Evolutionary conservation across 2,888 invertebrate species (phyloP).

Genomic region (Tenodera sinensis): DNA sequence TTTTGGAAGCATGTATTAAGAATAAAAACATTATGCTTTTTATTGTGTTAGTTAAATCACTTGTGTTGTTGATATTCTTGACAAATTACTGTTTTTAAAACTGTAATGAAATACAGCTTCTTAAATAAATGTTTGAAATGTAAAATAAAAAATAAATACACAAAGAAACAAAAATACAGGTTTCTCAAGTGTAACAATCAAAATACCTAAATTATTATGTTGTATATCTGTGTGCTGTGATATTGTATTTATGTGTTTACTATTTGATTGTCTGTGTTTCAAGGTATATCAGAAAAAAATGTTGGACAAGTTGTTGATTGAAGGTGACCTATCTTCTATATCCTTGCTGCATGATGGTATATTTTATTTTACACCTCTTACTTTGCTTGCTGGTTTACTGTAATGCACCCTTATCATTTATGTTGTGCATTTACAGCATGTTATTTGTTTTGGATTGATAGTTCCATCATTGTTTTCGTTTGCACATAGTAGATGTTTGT

Average conservation of each 20-base stretch:
- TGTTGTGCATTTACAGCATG: not conserved
- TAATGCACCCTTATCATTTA: not conserved
- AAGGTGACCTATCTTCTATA: constrained; percentile 16
- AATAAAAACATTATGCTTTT: not conserved
- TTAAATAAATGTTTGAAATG: too few species aligned
- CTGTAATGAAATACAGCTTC: too few species aligned
- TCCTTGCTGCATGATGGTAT: constrained; percentile 5
- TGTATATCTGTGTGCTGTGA: not conserved
- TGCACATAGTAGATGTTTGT: constrained; percentile 5
- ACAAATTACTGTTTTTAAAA: not conserved
- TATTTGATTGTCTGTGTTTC: not conserved
- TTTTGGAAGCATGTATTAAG: not conserved
- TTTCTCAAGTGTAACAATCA: not conserved
- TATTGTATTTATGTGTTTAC: not conserved
- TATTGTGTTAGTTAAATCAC: not conserved
- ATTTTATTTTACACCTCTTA: not conserved
- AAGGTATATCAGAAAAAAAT: constrained; percentile 13
- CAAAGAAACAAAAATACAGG: not conserved
- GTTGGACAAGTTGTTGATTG: constrained; percentile 18
- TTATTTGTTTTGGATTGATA: not conserved
- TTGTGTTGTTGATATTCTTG: not conserved
- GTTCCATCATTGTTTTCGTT: not conserved
- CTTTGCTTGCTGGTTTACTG: constrained; percentile 4
- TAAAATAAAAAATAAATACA: not conserved
- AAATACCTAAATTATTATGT: not conserved